Conservation (phyloP, 2,113 vertebrate genomes). For the Catharus minimus region DNA sequence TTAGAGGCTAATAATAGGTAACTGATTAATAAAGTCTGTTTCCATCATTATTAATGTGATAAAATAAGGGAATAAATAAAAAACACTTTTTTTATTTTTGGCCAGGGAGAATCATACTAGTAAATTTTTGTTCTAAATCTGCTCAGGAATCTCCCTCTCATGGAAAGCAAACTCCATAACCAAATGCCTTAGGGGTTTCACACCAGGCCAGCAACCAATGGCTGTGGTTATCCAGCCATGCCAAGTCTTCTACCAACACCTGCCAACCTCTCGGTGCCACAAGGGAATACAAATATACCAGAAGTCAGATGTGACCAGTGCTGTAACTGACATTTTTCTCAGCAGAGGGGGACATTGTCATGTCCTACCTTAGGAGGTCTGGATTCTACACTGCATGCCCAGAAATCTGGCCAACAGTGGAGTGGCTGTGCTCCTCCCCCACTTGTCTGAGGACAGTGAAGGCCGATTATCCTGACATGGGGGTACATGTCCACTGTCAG, state of each 20-base stretch:
- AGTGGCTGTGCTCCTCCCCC: conserved; percentile 71
- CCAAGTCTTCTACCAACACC: neutral
- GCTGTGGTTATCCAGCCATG: neutral
- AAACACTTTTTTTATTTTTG: neutral
- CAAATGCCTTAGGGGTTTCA: neutral
- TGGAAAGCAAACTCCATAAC: neutral
- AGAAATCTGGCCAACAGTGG: conserved; percentile 69
- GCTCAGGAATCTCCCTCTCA: neutral
- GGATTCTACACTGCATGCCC: conserved; percentile 73
- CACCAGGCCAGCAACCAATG: neutral
- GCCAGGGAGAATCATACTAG: neutral
- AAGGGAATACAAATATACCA: conserved; percentile 43
- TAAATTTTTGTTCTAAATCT: neutral
- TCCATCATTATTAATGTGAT: neutral
- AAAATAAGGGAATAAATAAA: neutral
- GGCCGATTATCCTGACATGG: conserved; percentile 64
- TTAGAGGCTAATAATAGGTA: neutral
- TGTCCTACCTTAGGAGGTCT: conserved; percentile 71
- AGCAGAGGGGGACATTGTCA: conserved; percentile 57
- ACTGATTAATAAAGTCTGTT: neutral
- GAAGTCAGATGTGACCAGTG: conserved; percentile 36
- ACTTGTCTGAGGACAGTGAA: conserved; percentile 65
- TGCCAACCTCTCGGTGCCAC: conserved; percentile 32
- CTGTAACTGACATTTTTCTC: conserved; percentile 59
- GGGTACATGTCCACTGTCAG: conserved; percentile 68